These are phyloP conservation scores for Corella eumyota DNA, from an alignment of 23 tunicate genomes.

Conservation along the genomic window DNA sequence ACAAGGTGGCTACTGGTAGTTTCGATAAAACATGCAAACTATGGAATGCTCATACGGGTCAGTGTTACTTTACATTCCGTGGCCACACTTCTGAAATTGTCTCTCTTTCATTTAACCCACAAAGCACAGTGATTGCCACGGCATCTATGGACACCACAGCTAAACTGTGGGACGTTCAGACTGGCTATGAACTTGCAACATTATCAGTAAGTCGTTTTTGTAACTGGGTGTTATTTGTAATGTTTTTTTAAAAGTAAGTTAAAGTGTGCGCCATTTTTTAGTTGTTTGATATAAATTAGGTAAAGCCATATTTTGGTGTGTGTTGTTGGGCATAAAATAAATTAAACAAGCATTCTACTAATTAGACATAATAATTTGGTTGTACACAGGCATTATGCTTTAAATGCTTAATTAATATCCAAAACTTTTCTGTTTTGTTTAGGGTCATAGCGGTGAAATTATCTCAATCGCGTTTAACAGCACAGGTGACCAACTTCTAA, in stretches of 20 bases:
- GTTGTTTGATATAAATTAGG: background rate
- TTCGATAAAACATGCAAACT: constrained; percentile 97
- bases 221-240: background rate
- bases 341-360: no score
- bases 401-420: no score
- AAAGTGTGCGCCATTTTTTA: background rate
- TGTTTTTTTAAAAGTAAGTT: background rate
- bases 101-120: constrained; percentile 92
- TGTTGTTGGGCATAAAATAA: no score
- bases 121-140: constrained; percentile 87
- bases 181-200: constrained; percentile 80
- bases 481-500: constrained; percentile 66
- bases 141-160: constrained; percentile 98
- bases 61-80: constrained; percentile 75
- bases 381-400: no score
- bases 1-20: constrained; percentile 93
- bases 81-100: constrained; percentile 97
- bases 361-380: no score
- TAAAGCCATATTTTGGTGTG: background rate
- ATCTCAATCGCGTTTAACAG: constrained; percentile 86
- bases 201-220: constrained; percentile 38
- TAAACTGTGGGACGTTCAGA: constrained; percentile 93
- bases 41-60: constrained; percentile 92
- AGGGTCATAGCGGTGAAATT: constrained; percentile 98
- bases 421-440: no score